phyloP scores from a whole-genome alignment of 37 sponge, comb jelly and placozoan genomes.

The Ianthella basta region DNA sequence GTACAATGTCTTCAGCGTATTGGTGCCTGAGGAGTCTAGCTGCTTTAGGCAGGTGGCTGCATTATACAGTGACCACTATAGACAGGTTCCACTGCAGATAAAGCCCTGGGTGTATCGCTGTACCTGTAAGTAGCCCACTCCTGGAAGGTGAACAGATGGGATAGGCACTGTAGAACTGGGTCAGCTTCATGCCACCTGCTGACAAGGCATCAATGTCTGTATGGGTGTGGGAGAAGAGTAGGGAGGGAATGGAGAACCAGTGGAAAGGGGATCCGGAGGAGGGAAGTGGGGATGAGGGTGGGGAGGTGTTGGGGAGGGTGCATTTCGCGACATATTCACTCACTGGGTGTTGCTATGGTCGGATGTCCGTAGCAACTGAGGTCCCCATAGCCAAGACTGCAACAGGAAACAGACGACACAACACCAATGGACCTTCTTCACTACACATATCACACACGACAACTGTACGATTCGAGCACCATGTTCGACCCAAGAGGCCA shows the following conservation, averaged over 20 bases:
- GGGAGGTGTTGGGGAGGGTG: not conserved
- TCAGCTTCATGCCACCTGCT: conserved; percentile 51
- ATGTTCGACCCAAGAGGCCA: no score
- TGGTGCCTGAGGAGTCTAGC: no score
- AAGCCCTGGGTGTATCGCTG: no score
- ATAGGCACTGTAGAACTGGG: conserved; percentile 73
- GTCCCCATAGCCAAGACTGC: conserved; percentile 60
- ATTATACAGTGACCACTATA: no score
- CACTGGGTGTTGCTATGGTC: conserved; percentile 56
- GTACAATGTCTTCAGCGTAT: no score
- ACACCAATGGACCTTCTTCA: no score
- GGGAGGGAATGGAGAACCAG: not conserved
- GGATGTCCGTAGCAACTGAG: conserved; percentile 60
- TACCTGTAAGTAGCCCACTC: conserved; percentile 68
- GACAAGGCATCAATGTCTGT: conserved; percentile 58
- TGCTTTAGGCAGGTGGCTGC: no score
- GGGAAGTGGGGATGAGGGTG: not conserved
- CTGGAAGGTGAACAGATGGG: conserved; percentile 68
- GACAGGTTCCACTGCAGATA: no score
- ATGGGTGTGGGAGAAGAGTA: not conserved
- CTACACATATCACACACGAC: no score
- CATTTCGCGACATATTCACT: conserved; percentile 15
- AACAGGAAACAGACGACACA: not conserved
- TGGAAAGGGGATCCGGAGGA: not conserved
- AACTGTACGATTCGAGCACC: no score